Base-by-base conservation (phyloP, 1,140 invertebrate species). In the Bombus ignitus region DNA sequence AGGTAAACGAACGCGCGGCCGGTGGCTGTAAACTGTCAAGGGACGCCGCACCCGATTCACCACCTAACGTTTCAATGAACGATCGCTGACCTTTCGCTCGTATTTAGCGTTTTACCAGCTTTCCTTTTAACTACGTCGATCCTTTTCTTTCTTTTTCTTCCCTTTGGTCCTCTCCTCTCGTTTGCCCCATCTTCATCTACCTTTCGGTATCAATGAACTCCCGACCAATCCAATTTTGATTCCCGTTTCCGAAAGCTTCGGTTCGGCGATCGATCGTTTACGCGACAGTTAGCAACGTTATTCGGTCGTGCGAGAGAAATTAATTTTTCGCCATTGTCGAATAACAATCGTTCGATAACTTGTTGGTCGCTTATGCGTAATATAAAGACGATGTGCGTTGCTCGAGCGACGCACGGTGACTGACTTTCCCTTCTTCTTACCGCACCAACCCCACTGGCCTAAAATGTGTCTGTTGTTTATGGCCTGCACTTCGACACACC, bases 21-120 rank as follows among this genome's bases (percentile, higher is more conserved):
- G 81, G 77, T 90, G 89, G 88, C 83, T 89, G 90, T 92, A 93
- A 93, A 93, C 68, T 86, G 85, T 73, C 71, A 57, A 47, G 66
- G 68, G 81, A 85, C 39, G 53, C 57, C 74, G 84, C 83, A 82
- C 74, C 71, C 80, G 81, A 62, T 44, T 25, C 28, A 53, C 68
- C 39, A 72, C 75, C 71, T 79, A 87, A 90, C 81, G 75, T 90
- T 86, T 82, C 85, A 85, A 90, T 85, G 72, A 87, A 66, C 70
- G 53, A n/a, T 71, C 62, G 65, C 73, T n/a, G 66, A 70, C 35
- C 6, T 62, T 57, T 47, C n/a, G 53, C 59, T 22, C 44, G 74
- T 73, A 9, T 35, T 47, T 53, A 53, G 47, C 47, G 47, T 53
- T 22, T 53, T 53, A 22, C 1, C 15, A 28, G 25, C 32, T 15